Conservation (phyloP, 2,888 invertebrate species). For the Agrypnus murinus region DNA sequence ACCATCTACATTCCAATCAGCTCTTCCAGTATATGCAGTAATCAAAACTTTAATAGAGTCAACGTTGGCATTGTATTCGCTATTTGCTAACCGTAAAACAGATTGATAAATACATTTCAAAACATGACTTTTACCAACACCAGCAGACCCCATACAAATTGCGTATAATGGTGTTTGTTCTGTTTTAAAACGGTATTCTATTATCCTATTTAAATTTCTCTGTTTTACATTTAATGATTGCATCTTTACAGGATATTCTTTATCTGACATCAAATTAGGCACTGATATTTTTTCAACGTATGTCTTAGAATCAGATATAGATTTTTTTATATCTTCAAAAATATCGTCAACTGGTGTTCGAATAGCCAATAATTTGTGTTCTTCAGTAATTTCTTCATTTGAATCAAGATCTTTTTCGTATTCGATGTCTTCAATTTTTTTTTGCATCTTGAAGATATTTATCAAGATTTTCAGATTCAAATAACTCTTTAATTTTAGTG, state of each 20-base stretch:
- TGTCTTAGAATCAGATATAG: background rate
- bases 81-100: background rate
- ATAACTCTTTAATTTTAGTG: background rate
- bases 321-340: slow-evolving; percentile 1
- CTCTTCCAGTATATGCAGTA: slow-evolving; percentile 18
- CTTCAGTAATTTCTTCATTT: background rate
- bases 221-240: slow-evolving; percentile 1
- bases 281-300: background rate
- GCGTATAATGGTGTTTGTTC: background rate
- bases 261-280: background rate
- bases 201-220: slow-evolving; percentile 1
- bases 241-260: background rate
- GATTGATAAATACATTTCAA: slow-evolving; percentile 12
- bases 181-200: background rate
- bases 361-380: slow-evolving; percentile 9
- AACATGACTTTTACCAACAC: slow-evolving; percentile 14
- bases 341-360: background rate
- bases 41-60: background rate
- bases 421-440: no score
- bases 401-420: no score
- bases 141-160: slow-evolving; percentile 1
- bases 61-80: background rate
- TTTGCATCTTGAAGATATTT: background rate
- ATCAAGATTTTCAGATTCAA: background rate
- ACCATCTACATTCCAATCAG: slow-evolving; percentile 10